Percentiles rank a stretch among this genome's conserved stretches.
phyloP scores from a whole-genome alignment of 2,113 vertebrate genomes.

The Tyrannus savana region DNA sequence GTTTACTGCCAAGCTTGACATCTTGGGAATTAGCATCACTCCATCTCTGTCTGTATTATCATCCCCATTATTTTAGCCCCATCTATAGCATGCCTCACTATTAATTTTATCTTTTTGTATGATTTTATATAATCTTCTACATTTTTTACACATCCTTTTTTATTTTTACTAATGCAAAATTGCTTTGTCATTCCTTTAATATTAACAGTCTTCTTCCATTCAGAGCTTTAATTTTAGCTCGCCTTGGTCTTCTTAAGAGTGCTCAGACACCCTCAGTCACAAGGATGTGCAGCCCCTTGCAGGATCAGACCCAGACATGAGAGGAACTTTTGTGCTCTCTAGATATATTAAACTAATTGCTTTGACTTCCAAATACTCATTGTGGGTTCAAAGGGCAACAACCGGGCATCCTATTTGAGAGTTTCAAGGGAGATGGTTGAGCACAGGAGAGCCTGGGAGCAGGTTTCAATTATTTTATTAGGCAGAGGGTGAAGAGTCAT shows the following conservation, averaged over 20 bases:
- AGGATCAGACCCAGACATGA: slow-evolving; percentile 26
- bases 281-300: neutral
- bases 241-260: neutral
- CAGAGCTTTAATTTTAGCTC: neutral
- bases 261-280: neutral
- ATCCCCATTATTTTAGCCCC: neutral
- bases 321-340: slow-evolving; percentile 33
- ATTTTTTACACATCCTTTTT: neutral
- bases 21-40: neutral
- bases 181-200: neutral
- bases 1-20: neutral
- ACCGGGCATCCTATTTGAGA: slow-evolving; percentile 2
- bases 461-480: slow-evolving; percentile 67
- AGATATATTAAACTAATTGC: slow-evolving; percentile 59
- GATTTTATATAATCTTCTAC: neutral
- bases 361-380: slow-evolving; percentile 48
- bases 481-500: slow-evolving; percentile 41
- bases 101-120: neutral
- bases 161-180: slow-evolving; percentile 4
- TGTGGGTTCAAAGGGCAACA: slow-evolving; percentile 55
- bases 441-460: slow-evolving; percentile 10
- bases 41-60: neutral
- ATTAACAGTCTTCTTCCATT: neutral
- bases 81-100: neutral
- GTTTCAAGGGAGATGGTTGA: slow-evolving; percentile 49